Evolutionary conservation across 2,888 invertebrate species (phyloP).

Genomic region (Julus scanicus): DNA sequence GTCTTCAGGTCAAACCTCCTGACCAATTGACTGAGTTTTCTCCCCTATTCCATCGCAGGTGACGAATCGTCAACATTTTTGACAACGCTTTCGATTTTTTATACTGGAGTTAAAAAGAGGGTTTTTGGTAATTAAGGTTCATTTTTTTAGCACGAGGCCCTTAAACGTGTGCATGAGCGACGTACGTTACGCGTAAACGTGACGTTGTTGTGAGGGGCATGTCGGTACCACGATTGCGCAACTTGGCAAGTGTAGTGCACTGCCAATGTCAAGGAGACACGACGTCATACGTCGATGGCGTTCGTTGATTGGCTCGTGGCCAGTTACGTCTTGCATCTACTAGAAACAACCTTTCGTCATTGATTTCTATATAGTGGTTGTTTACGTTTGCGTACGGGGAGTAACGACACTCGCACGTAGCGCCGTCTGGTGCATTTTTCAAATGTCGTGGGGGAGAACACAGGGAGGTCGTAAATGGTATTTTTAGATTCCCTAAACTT

Average conservation of each 20-base stretch:
- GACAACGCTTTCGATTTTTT: too few species aligned
- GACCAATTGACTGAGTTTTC: slow-evolving; percentile 10
- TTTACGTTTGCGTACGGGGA: neutral
- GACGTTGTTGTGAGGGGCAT: too few species aligned
- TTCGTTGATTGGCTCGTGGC: neutral
- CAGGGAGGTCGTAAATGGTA: too few species aligned
- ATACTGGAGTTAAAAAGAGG: neutral
- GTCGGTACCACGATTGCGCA: too few species aligned
- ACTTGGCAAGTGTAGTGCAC: neutral
- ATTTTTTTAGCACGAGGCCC: too few species aligned
- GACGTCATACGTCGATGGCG: neutral
- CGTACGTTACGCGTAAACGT: too few species aligned
- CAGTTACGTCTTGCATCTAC: neutral
- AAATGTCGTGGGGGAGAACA: too few species aligned
- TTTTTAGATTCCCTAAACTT: too few species aligned
- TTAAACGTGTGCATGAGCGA: too few species aligned
- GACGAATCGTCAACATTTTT: too few species aligned
- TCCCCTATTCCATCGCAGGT: neutral
- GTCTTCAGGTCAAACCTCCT: neutral
- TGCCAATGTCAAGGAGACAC: neutral
- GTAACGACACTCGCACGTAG: neutral
- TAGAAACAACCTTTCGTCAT: neutral
- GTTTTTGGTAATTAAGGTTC: too few species aligned
- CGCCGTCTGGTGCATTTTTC: too few species aligned
- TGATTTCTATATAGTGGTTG: neutral